Base-by-base conservation (phyloP, 2,797 vertebrate species). In the Eulemur albifrons region DNA sequence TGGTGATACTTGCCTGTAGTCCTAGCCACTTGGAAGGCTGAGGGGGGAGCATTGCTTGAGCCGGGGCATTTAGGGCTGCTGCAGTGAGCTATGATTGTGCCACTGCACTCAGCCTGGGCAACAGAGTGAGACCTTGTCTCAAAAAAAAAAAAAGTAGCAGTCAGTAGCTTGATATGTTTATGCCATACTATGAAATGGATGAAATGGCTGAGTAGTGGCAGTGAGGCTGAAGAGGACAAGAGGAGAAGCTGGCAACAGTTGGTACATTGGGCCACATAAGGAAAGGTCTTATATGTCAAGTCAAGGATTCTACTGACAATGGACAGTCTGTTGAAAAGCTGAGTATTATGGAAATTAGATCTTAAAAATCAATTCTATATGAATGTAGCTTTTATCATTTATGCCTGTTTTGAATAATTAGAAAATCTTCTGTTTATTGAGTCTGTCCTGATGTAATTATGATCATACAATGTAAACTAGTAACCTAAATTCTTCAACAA, bases 391-490 rank as follows among this genome's bases (percentile, higher is more conserved):
- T 73, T 75, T 86, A 84, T 25, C 11, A 48, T 40, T 91, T 90
- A 65, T 63, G 35, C 17, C 12, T 92, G 43, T 93, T 86, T 67
- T 50, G 25, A 97, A n/a, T 88, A 95, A 87, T 40, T 88, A 92
- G 40, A 95, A 93, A 93, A 45, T 85, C 8, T 89, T 45, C 32
- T 65, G 0, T 65, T 92, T 77, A 90, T 61, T 86, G 57, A 93
- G 10, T 65, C 76, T 84, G 18, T 77, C 43, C 75, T 95, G 21
- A 61, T 75, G 21, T 63, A 86, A 80, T 96, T 81, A 92, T 83
- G 30, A 88, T 82, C 30, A 69, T 21, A 69, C 25, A 95, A 65
- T 69, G 65, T 14, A 91, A 82, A 87, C 35, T 73, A 65, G 14
- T 83, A 50, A 63, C 72, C 23, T 88, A 69, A 83, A 67, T 57